phyloP scores from a whole-genome alignment of 37 sponge, comb jelly and placozoan genomes.

The Oopsacas minuta region DNA sequence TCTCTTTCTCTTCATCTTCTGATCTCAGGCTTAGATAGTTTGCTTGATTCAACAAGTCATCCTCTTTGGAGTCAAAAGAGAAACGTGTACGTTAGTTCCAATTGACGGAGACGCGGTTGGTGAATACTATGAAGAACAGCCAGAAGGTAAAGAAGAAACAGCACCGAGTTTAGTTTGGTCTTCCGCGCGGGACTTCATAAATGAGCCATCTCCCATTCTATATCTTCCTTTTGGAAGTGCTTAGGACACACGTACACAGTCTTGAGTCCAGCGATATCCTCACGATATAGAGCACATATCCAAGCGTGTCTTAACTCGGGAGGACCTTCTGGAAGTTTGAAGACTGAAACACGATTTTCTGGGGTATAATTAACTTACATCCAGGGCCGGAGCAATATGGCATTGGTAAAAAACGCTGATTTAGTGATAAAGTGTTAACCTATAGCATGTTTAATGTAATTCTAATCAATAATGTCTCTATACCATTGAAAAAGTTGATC shows the following conservation, averaged over 20 bases:
- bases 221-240: neutral
- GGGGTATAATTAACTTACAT: constrained; percentile 7
- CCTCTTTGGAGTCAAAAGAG: constrained; percentile 5
- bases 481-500: neutral
- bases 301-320: constrained; percentile 4
- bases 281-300: constrained; percentile 11
- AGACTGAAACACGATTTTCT: neutral
- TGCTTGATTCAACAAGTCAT: constrained; percentile 1
- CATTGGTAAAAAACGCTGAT: neutral
- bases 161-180: neutral
- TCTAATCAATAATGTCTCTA: neutral
- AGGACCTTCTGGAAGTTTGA: neutral
- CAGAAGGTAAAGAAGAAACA: neutral
- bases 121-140: neutral
- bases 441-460: neutral
- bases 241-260: neutral
- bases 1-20: neutral
- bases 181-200: neutral
- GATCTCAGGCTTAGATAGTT: neutral
- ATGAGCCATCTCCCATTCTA: neutral
- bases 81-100: neutral
- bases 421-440: neutral
- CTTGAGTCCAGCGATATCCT: neutral
- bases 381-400: neutral
- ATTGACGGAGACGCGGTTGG: neutral